phyloP scores from a whole-genome alignment of 2,888 invertebrate genomes.

The Pseudococcus viburni region DNA sequence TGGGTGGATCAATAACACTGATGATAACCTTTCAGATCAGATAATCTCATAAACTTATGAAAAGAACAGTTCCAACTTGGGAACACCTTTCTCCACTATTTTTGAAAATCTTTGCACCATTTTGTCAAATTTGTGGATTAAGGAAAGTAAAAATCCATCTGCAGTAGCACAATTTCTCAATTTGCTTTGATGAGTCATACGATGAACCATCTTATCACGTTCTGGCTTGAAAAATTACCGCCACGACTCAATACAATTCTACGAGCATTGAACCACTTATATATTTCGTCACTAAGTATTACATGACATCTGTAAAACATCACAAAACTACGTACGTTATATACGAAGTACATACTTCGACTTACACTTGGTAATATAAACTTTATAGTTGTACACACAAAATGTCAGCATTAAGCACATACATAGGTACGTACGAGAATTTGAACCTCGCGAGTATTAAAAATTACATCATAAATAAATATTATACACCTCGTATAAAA shows the following conservation, averaged over 20 bases:
- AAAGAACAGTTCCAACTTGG: no score
- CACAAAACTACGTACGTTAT: not conserved
- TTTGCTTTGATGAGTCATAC: not conserved
- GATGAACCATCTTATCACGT: no score
- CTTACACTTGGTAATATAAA: not conserved
- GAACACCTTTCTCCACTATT: no score
- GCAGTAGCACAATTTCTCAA: not conserved
- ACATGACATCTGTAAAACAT: constrained; percentile 33
- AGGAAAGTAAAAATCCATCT: no score
- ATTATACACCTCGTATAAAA: not conserved
- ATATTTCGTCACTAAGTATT: not conserved
- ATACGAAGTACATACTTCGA: not conserved
- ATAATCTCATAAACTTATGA: no score
- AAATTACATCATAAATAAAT: not conserved
- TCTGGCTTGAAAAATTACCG: no score
- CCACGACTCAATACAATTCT: not conserved
- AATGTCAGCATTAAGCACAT: not conserved
- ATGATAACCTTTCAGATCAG: no score
- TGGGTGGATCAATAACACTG: no score
- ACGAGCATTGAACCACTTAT: not conserved
- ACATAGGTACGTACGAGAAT: not conserved
- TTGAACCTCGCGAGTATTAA: not conserved
- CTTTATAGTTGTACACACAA: not conserved
- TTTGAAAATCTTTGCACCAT: no score
- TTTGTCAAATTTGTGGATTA: no score